These are phyloP conservation scores for Cotesia vestalis DNA, from an alignment of 1,140 invertebrate genomes.

Conservation along the genomic window DNA sequence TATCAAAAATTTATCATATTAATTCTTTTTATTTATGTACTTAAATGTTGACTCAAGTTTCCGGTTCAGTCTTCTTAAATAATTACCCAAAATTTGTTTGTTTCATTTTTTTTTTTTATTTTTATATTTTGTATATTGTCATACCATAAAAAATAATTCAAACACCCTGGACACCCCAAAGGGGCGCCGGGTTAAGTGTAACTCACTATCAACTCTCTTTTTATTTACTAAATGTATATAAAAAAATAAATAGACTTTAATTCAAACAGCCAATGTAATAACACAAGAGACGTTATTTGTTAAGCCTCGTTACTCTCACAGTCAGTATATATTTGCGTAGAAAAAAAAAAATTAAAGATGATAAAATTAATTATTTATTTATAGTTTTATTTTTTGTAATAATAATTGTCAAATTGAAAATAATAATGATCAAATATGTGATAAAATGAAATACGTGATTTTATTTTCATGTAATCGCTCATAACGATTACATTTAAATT, in stretches of 20 bases:
- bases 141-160: neutral
- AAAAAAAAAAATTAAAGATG: too few species aligned
- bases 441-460: neutral
- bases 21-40: constrained; percentile 1
- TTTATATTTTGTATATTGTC: constrained; percentile 27
- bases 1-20: neutral
- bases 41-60: neutral
- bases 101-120: neutral
- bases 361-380: too few species aligned
- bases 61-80: constrained; percentile 7
- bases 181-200: neutral
- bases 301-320: constrained; percentile 5
- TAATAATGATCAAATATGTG: constrained; percentile 11
- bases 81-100: neutral
- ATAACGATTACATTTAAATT: neutral
- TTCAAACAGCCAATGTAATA: neutral
- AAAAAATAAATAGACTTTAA: constrained; percentile 20
- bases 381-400: too few species aligned
- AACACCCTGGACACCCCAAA: neutral
- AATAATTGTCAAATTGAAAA: too few species aligned
- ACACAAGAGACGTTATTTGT: neutral
- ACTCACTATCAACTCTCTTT: neutral
- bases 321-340: too few species aligned
- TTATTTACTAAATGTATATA: constrained; percentile 19
- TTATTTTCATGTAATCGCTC: neutral